Conservation (phyloP, 2,888 invertebrate species). For the Drosophila maculinotata region DNA sequence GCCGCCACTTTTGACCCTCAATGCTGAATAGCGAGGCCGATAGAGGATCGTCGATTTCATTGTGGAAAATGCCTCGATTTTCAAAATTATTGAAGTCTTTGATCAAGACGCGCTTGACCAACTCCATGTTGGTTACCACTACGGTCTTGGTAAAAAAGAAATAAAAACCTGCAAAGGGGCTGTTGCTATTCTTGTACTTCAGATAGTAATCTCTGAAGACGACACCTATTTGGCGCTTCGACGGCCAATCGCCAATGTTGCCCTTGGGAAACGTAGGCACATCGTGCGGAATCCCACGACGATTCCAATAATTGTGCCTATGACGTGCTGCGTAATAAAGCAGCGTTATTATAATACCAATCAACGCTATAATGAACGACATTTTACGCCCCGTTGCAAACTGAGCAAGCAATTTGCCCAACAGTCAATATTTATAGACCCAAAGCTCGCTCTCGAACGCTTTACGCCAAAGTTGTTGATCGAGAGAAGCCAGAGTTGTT, state of each 20-base stretch:
- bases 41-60: constrained; percentile 82
- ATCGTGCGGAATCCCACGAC: constrained; percentile 70
- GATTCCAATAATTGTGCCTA: constrained; percentile 67
- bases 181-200: constrained; percentile 45
- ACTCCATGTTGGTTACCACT: constrained; percentile 71
- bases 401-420: constrained; percentile 25
- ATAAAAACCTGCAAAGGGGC: constrained; percentile 76
- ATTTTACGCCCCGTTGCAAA: constrained; percentile 30
- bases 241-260: constrained; percentile 61
- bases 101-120: constrained; percentile 73
- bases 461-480: not conserved
- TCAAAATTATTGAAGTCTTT: constrained; percentile 81
- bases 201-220: constrained; percentile 60
- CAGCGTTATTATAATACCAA: constrained; percentile 43
- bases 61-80: constrained; percentile 76
- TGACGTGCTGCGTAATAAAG: constrained; percentile 46
- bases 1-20: constrained; percentile 83
- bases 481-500: not conserved
- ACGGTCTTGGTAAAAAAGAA: constrained; percentile 61
- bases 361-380: constrained; percentile 52
- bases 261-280: constrained; percentile 61
- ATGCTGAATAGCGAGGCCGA: constrained; percentile 81
- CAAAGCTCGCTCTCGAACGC: constrained; percentile 30
- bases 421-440: constrained; percentile 25
- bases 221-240: constrained; percentile 43